Evolutionary conservation across 2,113 vertebrate species (phyloP), one percentile per base, ranked within the genome.

Genomic region (Galemys pyrenaicus): DNA sequence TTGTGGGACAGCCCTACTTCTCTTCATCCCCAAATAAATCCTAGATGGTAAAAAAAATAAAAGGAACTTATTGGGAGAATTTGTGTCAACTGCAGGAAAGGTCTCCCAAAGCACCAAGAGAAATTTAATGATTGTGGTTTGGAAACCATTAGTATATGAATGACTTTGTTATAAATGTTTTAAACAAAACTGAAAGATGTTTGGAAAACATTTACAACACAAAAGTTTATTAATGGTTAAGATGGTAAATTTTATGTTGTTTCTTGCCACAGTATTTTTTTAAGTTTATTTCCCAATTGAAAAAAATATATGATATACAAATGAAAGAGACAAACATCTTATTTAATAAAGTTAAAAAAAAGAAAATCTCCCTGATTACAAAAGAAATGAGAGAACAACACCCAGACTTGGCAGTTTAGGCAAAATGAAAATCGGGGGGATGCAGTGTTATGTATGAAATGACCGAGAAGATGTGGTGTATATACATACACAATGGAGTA

Each of bases 181-280:
- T 70, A 35, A 78, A 89, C 37, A 77, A 77, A 68, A 85, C 15
- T 12, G 64, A 84, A 81, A 77, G 70, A 32, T 65, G 77, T 89
- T 16, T 70, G 20, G 51, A 30, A 4, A 39, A 82, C 5, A 15
- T 26, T 37, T 44, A 65, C 68, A 37, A 28, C 6, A 2, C 37
- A 62, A 37, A 17, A 51, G 41, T 54, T 54, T 70, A 39, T 80
- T 44, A 79, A 41, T 30, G 51, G 46, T 80, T 80, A 70, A 70
- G 51, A 60, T 3, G 51, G 37, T 56, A 70, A 22, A 58, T 68
- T 67, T 56, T 78, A 46, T 0, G 26, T 62, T 68, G 49, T 28
- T 79, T 41, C 39, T 56, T 15, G 67, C 46, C 20, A 78, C 74
- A n/a, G 58, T 56, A 58, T 20, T 70, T 65, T 49, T 70, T 65